Evolutionary conservation across 35 echinoderm and acorn worm genomes (phyloP), one percentile per base, ranked within the genome.

Genomic region (Heliocidaris tuberculata): DNA sequence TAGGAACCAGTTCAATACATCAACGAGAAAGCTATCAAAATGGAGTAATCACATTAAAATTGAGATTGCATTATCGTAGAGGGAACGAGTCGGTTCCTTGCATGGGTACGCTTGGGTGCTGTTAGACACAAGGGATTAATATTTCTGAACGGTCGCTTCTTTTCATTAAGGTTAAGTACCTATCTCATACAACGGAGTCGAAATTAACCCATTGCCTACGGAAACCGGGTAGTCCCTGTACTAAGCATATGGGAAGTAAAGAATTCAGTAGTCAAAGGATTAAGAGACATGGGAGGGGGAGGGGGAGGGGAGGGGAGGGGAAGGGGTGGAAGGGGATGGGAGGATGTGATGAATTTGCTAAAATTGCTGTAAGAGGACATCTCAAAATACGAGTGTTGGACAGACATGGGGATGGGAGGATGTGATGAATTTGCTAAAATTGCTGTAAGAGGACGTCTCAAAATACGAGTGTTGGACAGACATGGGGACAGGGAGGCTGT

Each of bases 61-160:
- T 89, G 87, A 89, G 87, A 89, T 89, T 89, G 87, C 87, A 89
- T 89, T 48, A 48, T 89, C 87, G 29, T 89, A 48, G 31, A 89
- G 31, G 31, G 87, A 47, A 47, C 32, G 8, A 31, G 31, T 3
- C 32, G 13, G 31, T 21, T 32, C 16, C 47, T 17, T 47, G 87
- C 87, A 89, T 48, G 87, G 87, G 15, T 89, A 48, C 87, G 13
- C 87, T 15, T 48, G 87, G 47, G 31, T 89, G 87, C 87, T 47
- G 87, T 89, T 89, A 89, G 87, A 89, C 87, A 89, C 87, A 47
- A 48, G 87, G 87, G 47, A 89, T 89, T 47, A 89, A 19, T 89
- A 42, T 89, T 47, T 12, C 87, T 89, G 87, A 89, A 89, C 47
- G 87, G 87, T 89, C 87, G 87, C 87, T 48, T 31, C 87, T 48